Evolutionary conservation across 2,888 invertebrate genomes (phyloP).

Genomic region (Coenonympha glycerion): DNA sequence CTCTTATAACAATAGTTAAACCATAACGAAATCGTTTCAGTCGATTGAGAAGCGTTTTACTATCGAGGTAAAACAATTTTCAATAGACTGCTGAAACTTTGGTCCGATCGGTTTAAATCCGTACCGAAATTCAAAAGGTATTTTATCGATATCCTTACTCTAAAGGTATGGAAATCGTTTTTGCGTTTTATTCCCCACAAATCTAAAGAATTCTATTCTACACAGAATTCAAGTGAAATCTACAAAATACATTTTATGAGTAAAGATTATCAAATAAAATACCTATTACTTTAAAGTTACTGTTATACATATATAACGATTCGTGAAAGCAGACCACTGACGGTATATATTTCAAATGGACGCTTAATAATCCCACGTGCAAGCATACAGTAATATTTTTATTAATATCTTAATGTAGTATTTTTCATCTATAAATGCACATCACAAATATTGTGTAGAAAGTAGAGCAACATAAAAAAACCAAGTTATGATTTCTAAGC

Average conservation of each 20-base stretch:
- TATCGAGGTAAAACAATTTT: not conserved
- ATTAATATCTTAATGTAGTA: too few relatives aligned
- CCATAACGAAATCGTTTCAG: too few relatives aligned
- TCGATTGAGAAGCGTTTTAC: not conserved
- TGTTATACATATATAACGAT: too few relatives aligned
- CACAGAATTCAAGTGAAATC: not conserved
- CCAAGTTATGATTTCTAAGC: too few relatives aligned
- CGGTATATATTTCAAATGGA: too few relatives aligned
- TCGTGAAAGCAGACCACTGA: too few relatives aligned
- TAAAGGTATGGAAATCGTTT: not conserved
- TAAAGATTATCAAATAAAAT: too few relatives aligned
- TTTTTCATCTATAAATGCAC: slow-evolving; percentile 29
- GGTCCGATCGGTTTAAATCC: not conserved
- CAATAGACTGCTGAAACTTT: not conserved
- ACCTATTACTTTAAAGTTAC: too few relatives aligned
- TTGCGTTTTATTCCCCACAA: not conserved
- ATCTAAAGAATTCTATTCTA: not conserved
- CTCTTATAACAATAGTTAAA: too few relatives aligned
- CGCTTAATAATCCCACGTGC: too few relatives aligned
- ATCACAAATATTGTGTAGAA: slow-evolving; percentile 40
- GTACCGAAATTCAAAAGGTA: not conserved
- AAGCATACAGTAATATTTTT: too few relatives aligned
- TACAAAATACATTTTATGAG: too few relatives aligned
- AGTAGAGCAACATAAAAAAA: slow-evolving; percentile 48
- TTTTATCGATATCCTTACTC: not conserved